Conservation (phyloP, 1,140 invertebrate species). For the Dreissena polymorpha region DNA sequence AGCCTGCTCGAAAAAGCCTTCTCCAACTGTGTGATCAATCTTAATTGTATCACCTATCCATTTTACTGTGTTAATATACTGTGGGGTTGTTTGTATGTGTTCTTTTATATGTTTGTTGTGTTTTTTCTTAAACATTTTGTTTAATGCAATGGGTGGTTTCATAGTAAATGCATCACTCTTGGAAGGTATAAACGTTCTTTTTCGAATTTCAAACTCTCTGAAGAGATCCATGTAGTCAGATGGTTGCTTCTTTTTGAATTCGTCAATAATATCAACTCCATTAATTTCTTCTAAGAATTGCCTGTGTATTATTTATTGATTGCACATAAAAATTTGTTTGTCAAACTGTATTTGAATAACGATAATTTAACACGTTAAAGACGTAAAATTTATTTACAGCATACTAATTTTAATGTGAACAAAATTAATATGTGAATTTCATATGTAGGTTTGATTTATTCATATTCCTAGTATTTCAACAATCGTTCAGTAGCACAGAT, state of each 20-base stretch:
- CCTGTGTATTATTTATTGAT: no score
- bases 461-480: background rate
- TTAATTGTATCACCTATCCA: conserved; percentile 34
- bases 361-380: background rate
- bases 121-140: background rate
- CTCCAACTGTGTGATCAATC: conserved; percentile 5
- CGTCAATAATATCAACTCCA: conserved; percentile 46
- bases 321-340: no score
- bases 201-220: conserved; percentile 52
- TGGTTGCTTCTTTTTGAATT: conserved; percentile 13
- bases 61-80: background rate
- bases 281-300: conserved; percentile 33
- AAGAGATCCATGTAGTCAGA: conserved; percentile 44
- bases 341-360: background rate
- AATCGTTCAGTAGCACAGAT: background rate
- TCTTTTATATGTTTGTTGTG: conserved; percentile 1
- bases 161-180: conserved; percentile 8
- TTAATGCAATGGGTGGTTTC: conserved; percentile 7
- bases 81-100: background rate
- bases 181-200: conserved; percentile 28
- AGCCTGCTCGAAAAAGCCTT: conserved; percentile 14
- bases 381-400: background rate
- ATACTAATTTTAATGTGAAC: background rate
- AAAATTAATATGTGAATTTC: background rate
- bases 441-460: background rate